Evolutionary conservation across 2,113 vertebrate genomes (phyloP).

Genomic region (Odontesthes bonariensis): DNA sequence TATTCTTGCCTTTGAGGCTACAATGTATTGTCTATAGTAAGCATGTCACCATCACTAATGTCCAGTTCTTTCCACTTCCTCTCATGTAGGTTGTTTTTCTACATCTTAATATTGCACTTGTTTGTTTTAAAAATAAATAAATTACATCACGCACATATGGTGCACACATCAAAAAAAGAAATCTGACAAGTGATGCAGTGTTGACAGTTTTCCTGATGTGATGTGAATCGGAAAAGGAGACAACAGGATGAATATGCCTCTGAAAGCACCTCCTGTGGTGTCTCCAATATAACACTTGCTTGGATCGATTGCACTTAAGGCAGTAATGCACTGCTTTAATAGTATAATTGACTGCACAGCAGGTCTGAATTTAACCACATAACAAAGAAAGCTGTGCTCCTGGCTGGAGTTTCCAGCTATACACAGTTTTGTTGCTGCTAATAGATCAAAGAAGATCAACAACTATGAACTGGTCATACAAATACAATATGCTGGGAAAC

Average conservation of each 20-base stretch:
- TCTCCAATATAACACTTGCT: background rate
- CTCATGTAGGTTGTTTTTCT: too few species aligned
- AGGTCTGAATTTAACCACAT: background rate
- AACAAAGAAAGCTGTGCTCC: background rate
- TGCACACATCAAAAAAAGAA: background rate
- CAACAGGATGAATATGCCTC: background rate
- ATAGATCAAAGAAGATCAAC: background rate
- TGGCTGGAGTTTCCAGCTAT: background rate
- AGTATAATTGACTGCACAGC: conserved; percentile 10
- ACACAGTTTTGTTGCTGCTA: background rate
- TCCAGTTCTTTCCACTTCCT: too few species aligned
- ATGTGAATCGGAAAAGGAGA: background rate
- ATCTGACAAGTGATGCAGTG: background rate
- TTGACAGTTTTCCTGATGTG: background rate
- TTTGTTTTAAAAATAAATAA: too few species aligned
- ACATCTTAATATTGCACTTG: too few species aligned
- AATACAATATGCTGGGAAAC: background rate
- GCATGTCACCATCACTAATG: too few species aligned
- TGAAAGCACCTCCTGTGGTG: background rate
- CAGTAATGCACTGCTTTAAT: background rate
- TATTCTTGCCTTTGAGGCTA: background rate
- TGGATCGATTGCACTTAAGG: background rate
- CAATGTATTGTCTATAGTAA: too few species aligned
- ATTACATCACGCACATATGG: too few species aligned
- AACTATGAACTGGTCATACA: too few species aligned